A percentile compares a stretch with the other conserved stretches of the same genome.
phyloP scores from a whole-genome alignment of 2,113 vertebrate species.

The Hypomesus transpacificus region DNA sequence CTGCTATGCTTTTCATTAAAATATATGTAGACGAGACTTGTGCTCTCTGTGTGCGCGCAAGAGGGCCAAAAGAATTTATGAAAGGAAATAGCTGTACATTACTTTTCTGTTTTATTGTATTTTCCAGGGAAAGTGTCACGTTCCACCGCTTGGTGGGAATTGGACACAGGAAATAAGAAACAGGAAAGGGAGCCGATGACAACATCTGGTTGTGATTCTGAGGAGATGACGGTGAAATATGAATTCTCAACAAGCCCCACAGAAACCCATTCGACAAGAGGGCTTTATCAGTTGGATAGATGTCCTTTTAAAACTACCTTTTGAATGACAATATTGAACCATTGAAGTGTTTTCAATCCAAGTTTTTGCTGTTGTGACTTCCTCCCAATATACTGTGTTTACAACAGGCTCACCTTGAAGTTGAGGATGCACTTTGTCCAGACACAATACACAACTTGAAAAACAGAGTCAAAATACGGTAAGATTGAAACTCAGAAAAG shows the following conservation, averaged over 20 bases:
- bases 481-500: no score
- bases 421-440: no score
- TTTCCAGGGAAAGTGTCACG: constrained; percentile 75
- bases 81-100: constrained; percentile 66
- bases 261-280: constrained; percentile 45
- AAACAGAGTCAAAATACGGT: no score
- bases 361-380: no score
- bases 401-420: no score
- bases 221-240: constrained; percentile 63
- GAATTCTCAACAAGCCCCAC: constrained; percentile 54
- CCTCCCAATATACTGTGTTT: no score
- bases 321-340: constrained; percentile 34
- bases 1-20: constrained; percentile 54
- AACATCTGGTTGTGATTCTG: constrained; percentile 74
- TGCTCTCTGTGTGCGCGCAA: constrained; percentile 25
- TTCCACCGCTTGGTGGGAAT: constrained; percentile 69
- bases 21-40: constrained; percentile 39
- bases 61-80: constrained; percentile 69
- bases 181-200: constrained; percentile 59
- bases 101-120: constrained; percentile 69
- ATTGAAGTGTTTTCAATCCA: no score
- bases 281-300: constrained; percentile 43
- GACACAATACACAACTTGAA: no score
- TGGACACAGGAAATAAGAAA: constrained; percentile 65
- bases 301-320: constrained; percentile 39